phyloP scores from a whole-genome alignment of 2,797 vertebrate species.

The Menidia menidia region DNA sequence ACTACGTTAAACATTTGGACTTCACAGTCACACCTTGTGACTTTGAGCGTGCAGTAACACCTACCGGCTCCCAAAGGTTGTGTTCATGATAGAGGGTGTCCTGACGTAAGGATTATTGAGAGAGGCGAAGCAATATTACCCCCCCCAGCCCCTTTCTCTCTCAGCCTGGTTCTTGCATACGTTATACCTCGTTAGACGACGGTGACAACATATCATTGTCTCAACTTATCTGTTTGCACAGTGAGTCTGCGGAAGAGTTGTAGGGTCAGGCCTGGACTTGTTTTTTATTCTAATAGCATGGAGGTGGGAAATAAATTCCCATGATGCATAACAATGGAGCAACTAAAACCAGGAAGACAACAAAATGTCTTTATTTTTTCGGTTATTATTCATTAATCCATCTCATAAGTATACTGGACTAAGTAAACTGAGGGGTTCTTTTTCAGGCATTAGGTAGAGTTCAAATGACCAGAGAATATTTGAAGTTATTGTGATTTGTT shows the following conservation, averaged over 20 bases:
- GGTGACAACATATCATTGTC: conserved; percentile 83
- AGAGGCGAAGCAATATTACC: conserved; percentile 83
- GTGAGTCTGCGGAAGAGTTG: conserved; percentile 50
- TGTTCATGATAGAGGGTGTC: conserved; percentile 48
- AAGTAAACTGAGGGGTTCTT: conserved; percentile 37
- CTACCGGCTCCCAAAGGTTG: conserved; percentile 54
- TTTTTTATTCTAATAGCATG: conserved; percentile 33
- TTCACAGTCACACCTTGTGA: conserved; percentile 65
- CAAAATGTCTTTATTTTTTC: conserved; percentile 18
- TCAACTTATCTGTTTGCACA: conserved; percentile 62
- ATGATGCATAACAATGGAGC: conserved; percentile 39
- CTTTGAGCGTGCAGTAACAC: conserved; percentile 33
- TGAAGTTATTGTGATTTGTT: conserved; percentile 57
- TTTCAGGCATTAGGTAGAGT: conserved; percentile 54
- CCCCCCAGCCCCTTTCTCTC: conserved; percentile 60
- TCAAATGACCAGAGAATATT: conserved; percentile 48
- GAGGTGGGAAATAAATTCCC: conserved; percentile 13
- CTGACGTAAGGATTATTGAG: conserved; percentile 63
- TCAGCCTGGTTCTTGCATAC: conserved; percentile 70
- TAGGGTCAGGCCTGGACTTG: conserved; percentile 26
- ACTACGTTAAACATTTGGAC: conserved; percentile 60
- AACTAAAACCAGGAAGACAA: conserved; percentile 36
- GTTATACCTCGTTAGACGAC: conserved; percentile 76
- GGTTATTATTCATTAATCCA: conserved; percentile 28
- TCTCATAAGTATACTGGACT: conserved; percentile 30